Percentiles rank a stretch among this genome's conserved stretches.
phyloP scores from a whole-genome alignment of 1,140 invertebrate genomes.

The Pissodes strobi region DNA sequence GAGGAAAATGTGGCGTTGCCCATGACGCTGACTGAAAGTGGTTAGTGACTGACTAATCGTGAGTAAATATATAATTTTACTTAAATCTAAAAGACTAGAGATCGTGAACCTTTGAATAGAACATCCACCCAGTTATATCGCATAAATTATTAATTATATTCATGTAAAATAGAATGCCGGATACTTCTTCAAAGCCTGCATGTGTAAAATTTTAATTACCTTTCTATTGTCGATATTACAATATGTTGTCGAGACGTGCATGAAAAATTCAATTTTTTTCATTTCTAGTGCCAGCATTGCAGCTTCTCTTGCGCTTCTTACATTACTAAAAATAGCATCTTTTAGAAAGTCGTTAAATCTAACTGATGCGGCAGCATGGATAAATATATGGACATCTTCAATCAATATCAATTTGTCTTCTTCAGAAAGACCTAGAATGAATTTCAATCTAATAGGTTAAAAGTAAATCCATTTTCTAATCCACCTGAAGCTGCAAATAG shows the following conservation, averaged over 20 bases:
- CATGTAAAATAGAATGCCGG: not conserved
- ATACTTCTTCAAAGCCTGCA: no score
- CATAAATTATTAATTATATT: not conserved
- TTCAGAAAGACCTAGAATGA: conserved; percentile 31
- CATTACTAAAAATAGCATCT: conserved; percentile 61
- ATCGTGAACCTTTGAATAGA: no score
- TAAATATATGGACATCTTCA: conserved; percentile 79
- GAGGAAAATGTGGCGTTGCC: no score
- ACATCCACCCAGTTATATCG: not conserved
- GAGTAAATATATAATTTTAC: no score
- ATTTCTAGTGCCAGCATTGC: conserved; percentile 62
- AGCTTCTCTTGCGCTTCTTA: conserved; percentile 60
- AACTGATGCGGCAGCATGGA: conserved; percentile 92
- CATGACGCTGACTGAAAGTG: no score
- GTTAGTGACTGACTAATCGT: no score
- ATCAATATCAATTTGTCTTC: conserved; percentile 63
- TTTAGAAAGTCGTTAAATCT: conserved; percentile 79
- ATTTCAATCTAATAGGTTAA: no score
- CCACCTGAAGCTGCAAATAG: no score
- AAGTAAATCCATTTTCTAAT: no score
- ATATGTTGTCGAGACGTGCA: conserved; percentile 87
- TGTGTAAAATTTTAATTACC: conserved; percentile 31
- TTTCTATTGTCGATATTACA: conserved; percentile 68
- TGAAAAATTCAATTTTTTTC: conserved; percentile 64
- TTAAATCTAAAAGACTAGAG: no score